Evolutionary conservation across 2,888 invertebrate genomes (phyloP), one percentile per base, ranked within the genome.

Genomic region (Apeira syringaria): DNA sequence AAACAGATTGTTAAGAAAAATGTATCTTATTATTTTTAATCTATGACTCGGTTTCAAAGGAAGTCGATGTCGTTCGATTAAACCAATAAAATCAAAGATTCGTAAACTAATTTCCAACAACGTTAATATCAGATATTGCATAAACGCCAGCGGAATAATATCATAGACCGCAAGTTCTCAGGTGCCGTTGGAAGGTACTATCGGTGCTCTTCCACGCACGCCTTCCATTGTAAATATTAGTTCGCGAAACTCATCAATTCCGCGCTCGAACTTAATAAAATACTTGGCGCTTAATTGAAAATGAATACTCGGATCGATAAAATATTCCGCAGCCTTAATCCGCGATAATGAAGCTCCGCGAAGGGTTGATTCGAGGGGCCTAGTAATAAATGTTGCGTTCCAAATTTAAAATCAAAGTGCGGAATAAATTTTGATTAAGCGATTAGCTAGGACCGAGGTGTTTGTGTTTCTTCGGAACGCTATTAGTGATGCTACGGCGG

Each of bases 361-460:
- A 85, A 88, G 86, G 88, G 86, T 83, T 86, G 83, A 74, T 73
- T 72, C 64, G 77, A 80, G 83, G 84, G 84, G 80, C 71, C 75
- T 79, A 79, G 74, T 88, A 89, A 89, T 87, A 88, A 88, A 89
- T 88, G 88, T 89, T 88, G 86, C 87, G 86, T 85, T 50, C 77
- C 82, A 88, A 88, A 88, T 89, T 89, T 89, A 88, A 88, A 88
- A 89, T 88, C 86, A 88, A 88, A 89, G 87, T 86, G 88, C 84
- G 87, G 89, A 87, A 88, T 89, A 88, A 88, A 88, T 89, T 89
- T 89, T 86, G 88, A 88, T 88, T 88, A 88, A 87, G 85, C 88
- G 89, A 88, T 88, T 88, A 89, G 86, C 87, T 63, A 61, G 67
- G 58, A 65, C 68, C 64, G 80, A 83, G 74, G 79, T 85, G 87